These are phyloP conservation scores for Microchirus variegatus DNA, from an alignment of 2,797 vertebrate genomes.

Conservation along the genomic window DNA sequence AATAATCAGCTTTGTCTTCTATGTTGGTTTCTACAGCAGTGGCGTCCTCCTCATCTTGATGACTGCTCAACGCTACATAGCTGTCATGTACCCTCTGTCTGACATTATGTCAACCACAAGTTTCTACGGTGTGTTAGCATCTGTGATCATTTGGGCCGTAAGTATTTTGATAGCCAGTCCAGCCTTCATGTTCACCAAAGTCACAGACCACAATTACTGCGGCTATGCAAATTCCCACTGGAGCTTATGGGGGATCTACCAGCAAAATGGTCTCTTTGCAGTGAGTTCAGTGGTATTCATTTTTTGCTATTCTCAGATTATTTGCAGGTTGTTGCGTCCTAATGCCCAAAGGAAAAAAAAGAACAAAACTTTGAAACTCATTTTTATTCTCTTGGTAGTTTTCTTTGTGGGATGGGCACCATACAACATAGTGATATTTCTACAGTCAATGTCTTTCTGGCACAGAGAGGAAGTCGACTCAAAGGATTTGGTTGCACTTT, in stretches of 20 bases:
- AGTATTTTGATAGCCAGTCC: conserved; percentile 82
- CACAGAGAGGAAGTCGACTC: rapidly evolving
- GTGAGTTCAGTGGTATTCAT: conserved; percentile 79
- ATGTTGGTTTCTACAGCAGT: conserved; percentile 89
- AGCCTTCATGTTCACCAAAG: conserved; percentile 69
- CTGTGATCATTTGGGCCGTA: conserved; percentile 78
- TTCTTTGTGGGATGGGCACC: conserved; percentile 95
- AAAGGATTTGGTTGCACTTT: background rate
- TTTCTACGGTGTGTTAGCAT: conserved; percentile 61
- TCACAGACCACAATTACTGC: conserved; percentile 58
- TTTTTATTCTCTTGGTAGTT: conserved; percentile 86
- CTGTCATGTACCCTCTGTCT: conserved; percentile 86
- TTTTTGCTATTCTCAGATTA: conserved; percentile 89
- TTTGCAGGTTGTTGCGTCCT: conserved; percentile 81
- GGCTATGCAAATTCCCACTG: conserved; percentile 50
- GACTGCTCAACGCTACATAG: conserved; percentile 88
- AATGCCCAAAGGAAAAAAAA: conserved; percentile 82
- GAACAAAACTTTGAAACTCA: conserved; percentile 87
- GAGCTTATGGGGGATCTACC: conserved; percentile 76
- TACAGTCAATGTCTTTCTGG: conserved; percentile 52
- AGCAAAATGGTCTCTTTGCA: conserved; percentile 87
- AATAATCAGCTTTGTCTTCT: conserved; percentile 83
- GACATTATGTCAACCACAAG: conserved; percentile 72
- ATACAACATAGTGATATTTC: conserved; percentile 87
- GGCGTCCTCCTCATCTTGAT: conserved; percentile 89